These are phyloP conservation scores for Charanyca ferruginea DNA, from an alignment of 2,888 invertebrate species.

Conservation along the genomic window DNA sequence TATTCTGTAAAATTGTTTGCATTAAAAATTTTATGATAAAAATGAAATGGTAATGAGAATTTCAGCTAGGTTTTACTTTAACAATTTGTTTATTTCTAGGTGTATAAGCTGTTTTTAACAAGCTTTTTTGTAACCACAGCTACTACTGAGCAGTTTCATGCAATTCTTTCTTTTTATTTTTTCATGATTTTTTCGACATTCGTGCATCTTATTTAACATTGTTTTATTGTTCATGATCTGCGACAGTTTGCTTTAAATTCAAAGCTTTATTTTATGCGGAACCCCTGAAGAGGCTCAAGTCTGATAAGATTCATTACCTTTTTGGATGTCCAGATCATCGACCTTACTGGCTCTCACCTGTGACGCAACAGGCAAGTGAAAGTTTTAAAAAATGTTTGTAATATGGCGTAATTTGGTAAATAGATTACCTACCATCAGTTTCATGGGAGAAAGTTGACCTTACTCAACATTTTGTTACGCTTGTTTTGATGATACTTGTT, in stretches of 20 bases:
- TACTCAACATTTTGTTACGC: slow-evolving; percentile 42
- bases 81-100: not conserved
- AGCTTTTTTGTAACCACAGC: no score
- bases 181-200: not conserved
- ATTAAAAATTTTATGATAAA: not conserved
- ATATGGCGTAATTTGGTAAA: slow-evolving; percentile 54
- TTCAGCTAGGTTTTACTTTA: not conserved
- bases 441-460: slow-evolving; percentile 62
- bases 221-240: not conserved
- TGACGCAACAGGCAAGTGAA: slow-evolving; percentile 70
- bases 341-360: slow-evolving; percentile 49
- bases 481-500: slow-evolving; percentile 17
- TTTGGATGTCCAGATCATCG: slow-evolving; percentile 44
- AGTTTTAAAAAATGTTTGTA: slow-evolving; percentile 70
- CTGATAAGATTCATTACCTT: slow-evolving; percentile 22
- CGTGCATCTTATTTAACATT: not conserved
- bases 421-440: slow-evolving; percentile 53
- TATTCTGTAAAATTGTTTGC: not conserved
- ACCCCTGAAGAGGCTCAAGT: slow-evolving; percentile 11
- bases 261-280: slow-evolving; percentile 11
- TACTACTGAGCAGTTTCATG: not conserved
- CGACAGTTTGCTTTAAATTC: not conserved
- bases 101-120: not conserved
- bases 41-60: not conserved
- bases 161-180: not conserved